Evolutionary conservation across 2,797 vertebrate species (phyloP), one percentile per base, ranked within the genome.

Genomic region (Pipistrellus kuhlii): DNA sequence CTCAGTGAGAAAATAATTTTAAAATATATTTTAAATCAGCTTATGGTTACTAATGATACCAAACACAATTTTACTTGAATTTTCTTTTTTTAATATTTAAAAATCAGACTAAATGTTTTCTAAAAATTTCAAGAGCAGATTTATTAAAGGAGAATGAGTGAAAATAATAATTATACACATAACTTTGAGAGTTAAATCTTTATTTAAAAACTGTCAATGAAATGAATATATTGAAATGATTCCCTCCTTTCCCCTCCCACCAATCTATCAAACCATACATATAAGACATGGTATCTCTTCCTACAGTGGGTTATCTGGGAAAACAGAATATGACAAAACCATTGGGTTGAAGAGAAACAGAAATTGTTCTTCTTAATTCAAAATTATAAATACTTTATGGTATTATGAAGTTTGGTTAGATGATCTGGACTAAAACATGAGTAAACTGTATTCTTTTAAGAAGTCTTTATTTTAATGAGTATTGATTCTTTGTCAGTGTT

Each of bases 381-480:
- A 69, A 71, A 69, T 83, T 76, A 59, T 46, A 71, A 77, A 57
- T 72, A 5, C 59, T 81, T 77, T 25, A 51, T 53, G 11, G 2
- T 32, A 85, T 73, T 88, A 44, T 69, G 46, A 84, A 85, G 8
- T 66, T 94, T 81, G 48, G 2, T 68, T 77, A 48, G 35, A 53
- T 10, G 59, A 32, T 8, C 4, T 83, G 2, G 12, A 53, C 64
- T 82, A 2, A 41, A 88, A 88, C 2, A 27, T 69, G 5, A 88
- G 44, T 9, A n/a, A 59, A 32, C 0, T 71, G 3, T 62, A 69
- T 14, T 62, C 48, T 12, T 91, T 96, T 57, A 25, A 83, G 5
- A 64, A 7, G 8, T 35, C 35, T 88, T 90, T 51, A 82, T 64
- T 91, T 10, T 78, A 73, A 75, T 66, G 11, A 76, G 6, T 73